Conservation (phyloP, 1,140 invertebrate genomes). For the Trichogramma pretiosum region DNA sequence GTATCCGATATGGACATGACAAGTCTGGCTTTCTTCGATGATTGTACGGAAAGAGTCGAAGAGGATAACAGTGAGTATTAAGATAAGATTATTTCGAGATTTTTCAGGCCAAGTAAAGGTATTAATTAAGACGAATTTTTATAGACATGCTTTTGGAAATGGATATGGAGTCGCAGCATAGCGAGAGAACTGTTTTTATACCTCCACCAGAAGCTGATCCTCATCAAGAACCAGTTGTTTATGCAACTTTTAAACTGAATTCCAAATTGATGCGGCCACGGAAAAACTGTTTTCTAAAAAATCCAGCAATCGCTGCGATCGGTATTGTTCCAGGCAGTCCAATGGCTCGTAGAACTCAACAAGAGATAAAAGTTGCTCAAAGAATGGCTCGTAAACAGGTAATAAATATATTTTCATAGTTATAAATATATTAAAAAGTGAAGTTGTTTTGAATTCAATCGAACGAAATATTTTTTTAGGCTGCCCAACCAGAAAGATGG, state of each 20-base stretch:
- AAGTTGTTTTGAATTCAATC: neutral
- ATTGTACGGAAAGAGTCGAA: conserved; percentile 77
- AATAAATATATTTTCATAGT: conserved; percentile 15
- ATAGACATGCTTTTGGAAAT: conserved; percentile 59
- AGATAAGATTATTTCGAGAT: neutral
- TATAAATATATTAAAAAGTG: no score
- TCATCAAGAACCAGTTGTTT: conserved; percentile 34
- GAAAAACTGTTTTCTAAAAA: conserved; percentile 36
- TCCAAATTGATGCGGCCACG: conserved; percentile 48
- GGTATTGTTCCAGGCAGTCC: conserved; percentile 69
- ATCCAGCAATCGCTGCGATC: conserved; percentile 36
- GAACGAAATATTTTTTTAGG: conserved; percentile 24
- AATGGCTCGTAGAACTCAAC: conserved; percentile 85
- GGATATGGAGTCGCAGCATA: conserved; percentile 63
- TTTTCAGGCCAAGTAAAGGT: conserved; percentile 8
- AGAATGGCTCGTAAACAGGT: conserved; percentile 71
- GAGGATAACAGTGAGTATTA: conserved; percentile 50
- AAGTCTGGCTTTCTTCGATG: conserved; percentile 92
- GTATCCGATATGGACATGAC: conserved; percentile 88
- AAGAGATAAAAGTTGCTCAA: conserved; percentile 87
- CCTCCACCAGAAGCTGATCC: conserved; percentile 77
- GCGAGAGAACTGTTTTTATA: conserved; percentile 91
- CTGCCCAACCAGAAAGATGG: conserved; percentile 69
- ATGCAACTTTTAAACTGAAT: conserved; percentile 49
- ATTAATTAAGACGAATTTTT: conserved; percentile 11